Percentiles rank a stretch among this genome's conserved stretches.
Conservation (phyloP, 2,797 vertebrate genomes). For the Erethizon dorsatum region DNA sequence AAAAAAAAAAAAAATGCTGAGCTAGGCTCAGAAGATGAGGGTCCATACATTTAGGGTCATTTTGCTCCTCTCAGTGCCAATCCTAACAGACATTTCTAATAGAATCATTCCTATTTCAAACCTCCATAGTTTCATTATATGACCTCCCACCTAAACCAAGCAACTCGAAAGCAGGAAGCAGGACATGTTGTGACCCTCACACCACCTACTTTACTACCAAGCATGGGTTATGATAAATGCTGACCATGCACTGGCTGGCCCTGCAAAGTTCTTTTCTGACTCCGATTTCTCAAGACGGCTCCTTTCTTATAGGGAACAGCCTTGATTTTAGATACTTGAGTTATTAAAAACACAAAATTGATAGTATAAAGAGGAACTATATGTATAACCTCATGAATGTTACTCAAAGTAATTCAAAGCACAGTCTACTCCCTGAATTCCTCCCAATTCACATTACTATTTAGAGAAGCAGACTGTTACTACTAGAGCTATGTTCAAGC, state of each 20-base stretch:
- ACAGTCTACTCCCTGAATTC: not conserved
- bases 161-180: not conserved
- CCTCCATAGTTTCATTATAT: no score
- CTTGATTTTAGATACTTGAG: not conserved
- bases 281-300: not conserved
- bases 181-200: not conserved
- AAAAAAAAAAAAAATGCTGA: not conserved
- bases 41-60: not conserved
- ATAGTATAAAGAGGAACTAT: not conserved
- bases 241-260: not conserved
- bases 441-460: not conserved
- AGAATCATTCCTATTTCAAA: not conserved
- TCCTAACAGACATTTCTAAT: not conserved
- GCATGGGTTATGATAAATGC: not conserved
- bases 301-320: not conserved
- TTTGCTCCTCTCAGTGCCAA: not conserved
- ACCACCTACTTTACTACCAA: not conserved
- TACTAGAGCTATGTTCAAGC: not conserved
- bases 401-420: not conserved
- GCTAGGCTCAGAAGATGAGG: not conserved
- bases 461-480: not conserved
- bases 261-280: not conserved
- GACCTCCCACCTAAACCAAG: not conserved
- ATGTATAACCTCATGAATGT: not conserved
- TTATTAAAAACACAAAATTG: slow-evolving; percentile 2